These are phyloP conservation scores for Hermatobates lingyangjiaoensis DNA, from an alignment of 1,140 invertebrate species.

Conservation along the genomic window DNA sequence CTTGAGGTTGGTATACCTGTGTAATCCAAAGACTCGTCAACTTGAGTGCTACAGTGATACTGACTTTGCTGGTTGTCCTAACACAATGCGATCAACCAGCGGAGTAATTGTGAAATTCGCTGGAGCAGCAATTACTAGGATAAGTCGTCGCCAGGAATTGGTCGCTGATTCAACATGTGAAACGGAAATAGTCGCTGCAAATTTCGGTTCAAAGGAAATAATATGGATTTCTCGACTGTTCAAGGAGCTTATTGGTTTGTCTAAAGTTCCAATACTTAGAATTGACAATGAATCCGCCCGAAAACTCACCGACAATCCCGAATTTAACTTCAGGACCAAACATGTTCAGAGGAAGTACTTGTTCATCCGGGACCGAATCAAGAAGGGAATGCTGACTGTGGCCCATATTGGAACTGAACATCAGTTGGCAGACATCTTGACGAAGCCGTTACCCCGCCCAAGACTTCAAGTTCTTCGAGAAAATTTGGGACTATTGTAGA, in stretches of 20 bases:
- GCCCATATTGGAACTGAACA: background rate
- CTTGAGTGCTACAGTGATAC: conserved; percentile 3
- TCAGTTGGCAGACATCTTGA: background rate
- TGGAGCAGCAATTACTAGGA: conserved; percentile 1
- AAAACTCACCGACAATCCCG: conserved; percentile 21
- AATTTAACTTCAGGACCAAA: conserved; percentile 24
- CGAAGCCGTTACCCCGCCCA: background rate
- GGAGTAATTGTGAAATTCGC: conserved; percentile 1
- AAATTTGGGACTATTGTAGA: too few relatives aligned
- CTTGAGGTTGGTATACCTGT: conserved; percentile 12
- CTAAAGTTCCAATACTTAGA: conserved; percentile 10
- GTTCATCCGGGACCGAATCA: conserved; percentile 19
- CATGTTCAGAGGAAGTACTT: conserved; percentile 24
- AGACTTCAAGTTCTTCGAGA: background rate
- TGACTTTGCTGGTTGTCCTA: conserved; percentile 4
- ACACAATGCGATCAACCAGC: background rate
- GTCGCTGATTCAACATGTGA: conserved; percentile 1
- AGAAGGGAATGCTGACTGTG: background rate
- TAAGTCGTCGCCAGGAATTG: background rate
- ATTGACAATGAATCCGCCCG: conserved; percentile 22
- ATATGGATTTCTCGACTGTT: background rate
- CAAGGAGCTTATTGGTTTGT: background rate
- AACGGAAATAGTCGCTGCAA: conserved; percentile 2
- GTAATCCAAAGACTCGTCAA: background rate
- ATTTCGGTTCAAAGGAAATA: background rate